Conservation (phyloP, 2,113 vertebrate genomes). For the Cephalopterus ornatus region DNA sequence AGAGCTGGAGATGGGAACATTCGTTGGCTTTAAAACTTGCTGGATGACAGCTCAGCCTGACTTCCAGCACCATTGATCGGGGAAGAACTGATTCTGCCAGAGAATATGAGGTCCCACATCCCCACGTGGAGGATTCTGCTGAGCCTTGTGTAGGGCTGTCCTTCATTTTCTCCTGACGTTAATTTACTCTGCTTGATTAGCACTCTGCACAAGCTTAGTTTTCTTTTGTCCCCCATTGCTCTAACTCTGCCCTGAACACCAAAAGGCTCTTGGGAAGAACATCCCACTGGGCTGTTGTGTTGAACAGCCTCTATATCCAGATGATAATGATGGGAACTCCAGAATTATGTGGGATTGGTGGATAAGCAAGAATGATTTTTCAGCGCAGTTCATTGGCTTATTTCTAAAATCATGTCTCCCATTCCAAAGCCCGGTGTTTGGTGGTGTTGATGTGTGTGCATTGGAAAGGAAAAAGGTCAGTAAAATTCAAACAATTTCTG, state of each 20-base stretch:
- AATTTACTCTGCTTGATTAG: not conserved
- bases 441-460: not conserved
- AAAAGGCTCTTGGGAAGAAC: not conserved
- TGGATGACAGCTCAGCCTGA: not conserved
- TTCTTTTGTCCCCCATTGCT: not conserved
- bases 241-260: not conserved
- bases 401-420: not conserved
- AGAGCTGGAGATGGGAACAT: not conserved
- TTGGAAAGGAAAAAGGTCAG: not conserved
- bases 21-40: not conserved
- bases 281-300: fast-evolving
- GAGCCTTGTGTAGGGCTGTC: not conserved
- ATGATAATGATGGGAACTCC: not conserved
- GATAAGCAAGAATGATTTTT: not conserved
- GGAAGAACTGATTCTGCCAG: not conserved
- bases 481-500: not conserved
- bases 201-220: not conserved
- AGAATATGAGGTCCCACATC: not conserved
- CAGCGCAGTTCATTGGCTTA: not conserved
- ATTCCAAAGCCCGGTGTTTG: not conserved
- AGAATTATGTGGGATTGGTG: not conserved
- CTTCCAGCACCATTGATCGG: not conserved
- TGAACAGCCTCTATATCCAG: not conserved
- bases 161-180: not conserved
- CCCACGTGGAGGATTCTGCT: not conserved